Conservation (phyloP, 2,888 invertebrate genomes). For the Athetis lepigone region DNA sequence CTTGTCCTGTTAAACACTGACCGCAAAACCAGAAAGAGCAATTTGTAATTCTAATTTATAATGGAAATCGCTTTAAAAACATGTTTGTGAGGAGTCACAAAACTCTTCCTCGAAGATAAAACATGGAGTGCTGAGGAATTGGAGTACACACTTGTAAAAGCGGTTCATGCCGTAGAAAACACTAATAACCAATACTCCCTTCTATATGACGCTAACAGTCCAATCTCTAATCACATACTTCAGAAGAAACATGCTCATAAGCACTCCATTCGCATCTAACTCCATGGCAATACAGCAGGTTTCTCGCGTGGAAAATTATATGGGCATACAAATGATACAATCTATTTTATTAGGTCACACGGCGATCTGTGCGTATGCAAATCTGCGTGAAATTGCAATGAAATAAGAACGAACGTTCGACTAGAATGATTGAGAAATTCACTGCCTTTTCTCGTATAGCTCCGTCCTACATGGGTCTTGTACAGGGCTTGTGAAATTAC, state of each 20-base stretch:
- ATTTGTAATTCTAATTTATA: slow-evolving; percentile 54
- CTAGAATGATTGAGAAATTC: slow-evolving; percentile 48
- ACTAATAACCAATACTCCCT: neutral
- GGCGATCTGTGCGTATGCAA: slow-evolving; percentile 63
- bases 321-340: slow-evolving; percentile 72
- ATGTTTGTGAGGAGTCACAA: slow-evolving; percentile 18
- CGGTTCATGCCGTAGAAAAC: neutral
- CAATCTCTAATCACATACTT: slow-evolving; percentile 11
- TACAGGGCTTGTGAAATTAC: slow-evolving; percentile 15
- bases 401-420: slow-evolving; percentile 60
- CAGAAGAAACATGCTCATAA: slow-evolving; percentile 16
- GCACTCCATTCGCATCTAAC: slow-evolving; percentile 23
- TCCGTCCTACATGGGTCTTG: slow-evolving; percentile 25
- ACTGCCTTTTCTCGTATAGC: slow-evolving; percentile 18
- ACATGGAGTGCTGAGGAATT: slow-evolving; percentile 1
- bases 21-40: slow-evolving; percentile 38
- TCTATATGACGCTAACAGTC: neutral
- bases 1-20: slow-evolving; percentile 53
- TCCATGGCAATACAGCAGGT: slow-evolving; percentile 37
- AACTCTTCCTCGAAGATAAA: neutral
- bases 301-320: slow-evolving; percentile 79
- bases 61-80: slow-evolving; percentile 26
- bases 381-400: slow-evolving; percentile 77
- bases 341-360: slow-evolving; percentile 75
- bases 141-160: neutral